Conservation (phyloP, 2,888 invertebrate genomes). For the Polyploca ridens region DNA sequence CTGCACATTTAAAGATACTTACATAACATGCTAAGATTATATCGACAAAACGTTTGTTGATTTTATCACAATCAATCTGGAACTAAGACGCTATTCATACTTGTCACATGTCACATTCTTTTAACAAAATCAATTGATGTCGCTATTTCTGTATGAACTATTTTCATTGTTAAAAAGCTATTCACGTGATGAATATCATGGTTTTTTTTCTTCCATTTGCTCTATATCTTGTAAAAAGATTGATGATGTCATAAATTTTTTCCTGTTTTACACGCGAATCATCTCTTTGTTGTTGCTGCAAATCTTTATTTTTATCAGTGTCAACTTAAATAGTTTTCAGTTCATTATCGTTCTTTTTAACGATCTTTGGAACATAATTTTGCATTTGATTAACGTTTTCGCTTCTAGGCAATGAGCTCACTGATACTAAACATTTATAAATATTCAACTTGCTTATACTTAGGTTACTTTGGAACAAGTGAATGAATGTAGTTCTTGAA, state of each 20-base stretch:
- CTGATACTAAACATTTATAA: background rate
- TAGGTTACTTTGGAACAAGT: background rate
- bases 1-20: constrained; percentile 29
- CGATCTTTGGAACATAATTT: constrained; percentile 28
- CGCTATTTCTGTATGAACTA: constrained; percentile 13
- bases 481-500: constrained; percentile 1
- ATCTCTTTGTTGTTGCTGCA: background rate
- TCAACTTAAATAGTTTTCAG: constrained; percentile 37
- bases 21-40: constrained; percentile 47
- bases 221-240: constrained; percentile 30
- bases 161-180: constrained; percentile 7
- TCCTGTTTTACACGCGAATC: background rate
- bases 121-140: constrained; percentile 20
- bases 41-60: constrained; percentile 59
- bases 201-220: constrained; percentile 39
- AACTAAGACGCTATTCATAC: constrained; percentile 47
- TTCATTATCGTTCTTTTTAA: constrained; percentile 28
- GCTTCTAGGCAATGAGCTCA: constrained; percentile 27
- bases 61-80: constrained; percentile 65
- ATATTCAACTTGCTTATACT: background rate
- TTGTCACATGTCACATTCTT: constrained; percentile 55
- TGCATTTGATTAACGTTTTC: constrained; percentile 38
- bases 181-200: constrained; percentile 16
- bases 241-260: constrained; percentile 9
- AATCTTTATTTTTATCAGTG: constrained; percentile 31